Evolutionary conservation across 2,797 vertebrate genomes (phyloP), one percentile per base, ranked within the genome.

Genomic region (Alcedo atthis): DNA sequence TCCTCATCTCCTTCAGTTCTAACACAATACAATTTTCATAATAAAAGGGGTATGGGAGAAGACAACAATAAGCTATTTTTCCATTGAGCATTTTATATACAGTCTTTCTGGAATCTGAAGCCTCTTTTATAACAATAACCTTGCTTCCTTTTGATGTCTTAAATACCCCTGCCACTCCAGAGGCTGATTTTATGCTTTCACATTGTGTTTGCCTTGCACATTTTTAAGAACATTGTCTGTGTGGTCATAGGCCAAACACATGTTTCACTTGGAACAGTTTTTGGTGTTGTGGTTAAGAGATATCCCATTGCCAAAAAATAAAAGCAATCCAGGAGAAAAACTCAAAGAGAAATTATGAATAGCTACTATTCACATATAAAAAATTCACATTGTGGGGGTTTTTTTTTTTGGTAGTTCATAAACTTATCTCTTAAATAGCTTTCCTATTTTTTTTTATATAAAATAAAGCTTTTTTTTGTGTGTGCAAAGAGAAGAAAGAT

Each of bases 201-300:
- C 75, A 71, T 85, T 93, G 74, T 89, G 90, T 90, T 92, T 93
- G 85, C 53, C 84, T 91, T 92, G 82, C 88, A 84, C 75, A 91
- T 95, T 93, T 93, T 95, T 91, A 90, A 91, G 90, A 90, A 85
- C 25, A 33, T 75, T 90, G 63, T 79, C 93, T 83, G 46, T 37
- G 48, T 90, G 45, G 63, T 94, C 78, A 87, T 4, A 90, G 84
- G 87, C 91, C 96, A 97, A 95, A 89, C 88, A 92, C 66, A 70
- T 93, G 89, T 90, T 95, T 59, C 70, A 92, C 81, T 87, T 93
- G 84, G 89, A 96, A 94, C 43, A 19, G 32, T 91, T 92, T 71
- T 63, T 81, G 59, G 53, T 87, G 89, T 54, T 95, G 87, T 85
- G 83, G 90, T 90, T 90, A 70, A 89, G 91, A 85, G 20, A 81